phyloP scores from a whole-genome alignment of 2,888 invertebrate genomes.

The Nemoura dubitans region DNA sequence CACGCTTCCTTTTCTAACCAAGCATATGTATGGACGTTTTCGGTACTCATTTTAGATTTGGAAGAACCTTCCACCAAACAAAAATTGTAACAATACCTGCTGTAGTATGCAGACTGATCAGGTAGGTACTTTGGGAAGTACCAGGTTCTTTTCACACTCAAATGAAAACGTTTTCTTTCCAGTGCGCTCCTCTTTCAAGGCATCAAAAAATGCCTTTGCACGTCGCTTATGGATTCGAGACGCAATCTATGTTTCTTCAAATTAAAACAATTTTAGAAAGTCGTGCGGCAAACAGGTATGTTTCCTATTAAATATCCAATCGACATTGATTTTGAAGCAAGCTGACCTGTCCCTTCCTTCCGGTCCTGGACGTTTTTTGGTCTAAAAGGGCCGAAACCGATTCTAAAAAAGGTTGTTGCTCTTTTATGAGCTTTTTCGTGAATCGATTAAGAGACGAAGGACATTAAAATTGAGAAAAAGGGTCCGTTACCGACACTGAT shows the following conservation, averaged over 20 bases:
- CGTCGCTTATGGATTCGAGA: constrained; percentile 25
- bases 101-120: constrained; percentile 39
- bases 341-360: too few relatives aligned
- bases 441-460: too few relatives aligned
- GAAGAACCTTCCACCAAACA: constrained; percentile 19
- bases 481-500: too few relatives aligned
- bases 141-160: constrained; percentile 39
- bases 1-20: constrained; percentile 33
- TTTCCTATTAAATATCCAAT: too few relatives aligned
- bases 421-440: too few relatives aligned
- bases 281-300: too few relatives aligned
- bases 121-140: constrained; percentile 19
- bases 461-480: too few relatives aligned
- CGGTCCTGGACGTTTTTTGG: too few relatives aligned
- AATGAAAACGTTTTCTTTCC: constrained; percentile 20
- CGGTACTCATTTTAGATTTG: not conserved
- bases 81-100: constrained; percentile 39
- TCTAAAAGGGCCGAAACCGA: too few relatives aligned
- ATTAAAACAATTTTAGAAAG: too few relatives aligned
- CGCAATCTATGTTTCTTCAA: not conserved
- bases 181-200: constrained; percentile 21
- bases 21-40: constrained; percentile 13
- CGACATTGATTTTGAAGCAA: too few relatives aligned
- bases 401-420: too few relatives aligned
- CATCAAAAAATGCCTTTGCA: constrained; percentile 34